Percentiles rank a stretch among this genome's conserved stretches.
phyloP scores from a whole-genome alignment of 2,113 vertebrate species.

The Manacus vitellinus region DNA sequence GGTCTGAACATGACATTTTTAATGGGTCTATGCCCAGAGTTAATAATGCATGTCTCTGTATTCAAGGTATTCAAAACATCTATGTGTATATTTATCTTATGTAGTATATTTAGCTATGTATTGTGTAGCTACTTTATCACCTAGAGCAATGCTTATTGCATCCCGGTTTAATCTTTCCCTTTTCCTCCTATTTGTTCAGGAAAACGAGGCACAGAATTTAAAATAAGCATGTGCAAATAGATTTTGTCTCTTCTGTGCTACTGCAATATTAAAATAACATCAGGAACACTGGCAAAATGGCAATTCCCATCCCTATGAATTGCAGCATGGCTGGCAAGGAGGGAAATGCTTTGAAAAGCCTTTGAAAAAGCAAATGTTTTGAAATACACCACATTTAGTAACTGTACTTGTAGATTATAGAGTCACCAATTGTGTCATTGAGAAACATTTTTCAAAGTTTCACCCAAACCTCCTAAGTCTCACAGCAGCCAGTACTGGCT shows the following conservation, averaged over 20 bases:
- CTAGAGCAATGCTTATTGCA: background rate
- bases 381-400: background rate
- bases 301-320: background rate
- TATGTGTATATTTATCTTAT: accelerated
- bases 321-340: background rate
- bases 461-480: background rate
- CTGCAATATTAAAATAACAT: background rate
- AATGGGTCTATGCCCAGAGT: background rate
- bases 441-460: background rate
- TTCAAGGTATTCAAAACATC: background rate
- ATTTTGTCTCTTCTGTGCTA: background rate
- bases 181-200: background rate
- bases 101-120: accelerated
- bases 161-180: background rate
- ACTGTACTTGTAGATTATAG: background rate
- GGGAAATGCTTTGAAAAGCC: background rate
- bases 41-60: background rate
- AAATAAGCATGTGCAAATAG: background rate
- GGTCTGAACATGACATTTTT: background rate
- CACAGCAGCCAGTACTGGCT: accelerated
- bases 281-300: background rate
- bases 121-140: background rate
- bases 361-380: background rate
- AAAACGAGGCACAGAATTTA: background rate
- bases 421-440: background rate